phyloP scores from a whole-genome alignment of 1,140 invertebrate genomes.

The Liolophura sinensis region DNA sequence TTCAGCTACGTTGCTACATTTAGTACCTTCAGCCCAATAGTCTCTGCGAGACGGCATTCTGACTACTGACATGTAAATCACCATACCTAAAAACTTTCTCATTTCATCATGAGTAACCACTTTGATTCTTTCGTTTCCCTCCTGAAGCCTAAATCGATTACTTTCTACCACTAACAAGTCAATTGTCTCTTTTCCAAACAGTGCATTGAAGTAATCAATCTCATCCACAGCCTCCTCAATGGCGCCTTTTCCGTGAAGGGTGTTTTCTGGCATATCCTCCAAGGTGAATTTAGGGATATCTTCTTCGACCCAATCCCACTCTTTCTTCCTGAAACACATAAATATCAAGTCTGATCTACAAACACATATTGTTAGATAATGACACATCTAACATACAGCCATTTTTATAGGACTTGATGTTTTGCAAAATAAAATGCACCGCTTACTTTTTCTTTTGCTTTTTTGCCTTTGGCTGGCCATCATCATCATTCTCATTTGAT shows the following conservation, averaged over 20 bases:
- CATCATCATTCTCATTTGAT: neutral
- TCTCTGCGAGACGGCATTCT: too few species aligned
- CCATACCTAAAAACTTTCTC: too few species aligned
- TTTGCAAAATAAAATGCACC: too few species aligned
- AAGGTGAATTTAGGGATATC: neutral
- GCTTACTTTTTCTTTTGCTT: neutral
- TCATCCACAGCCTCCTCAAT: neutral
- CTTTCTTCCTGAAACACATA: neutral
- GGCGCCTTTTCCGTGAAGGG: neutral
- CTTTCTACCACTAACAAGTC: neutral
- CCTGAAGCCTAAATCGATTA: conserved; percentile 5
- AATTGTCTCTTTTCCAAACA: neutral
- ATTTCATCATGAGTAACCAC: conserved; percentile 2
- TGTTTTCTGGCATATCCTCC: neutral
- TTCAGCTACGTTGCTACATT: too few species aligned
- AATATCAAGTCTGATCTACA: neutral
- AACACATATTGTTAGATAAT: neutral
- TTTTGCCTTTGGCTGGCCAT: neutral
- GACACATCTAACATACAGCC: neutral
- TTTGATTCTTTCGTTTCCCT: neutral
- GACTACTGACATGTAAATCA: too few species aligned
- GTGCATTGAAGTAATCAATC: neutral
- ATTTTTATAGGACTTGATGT: neutral
- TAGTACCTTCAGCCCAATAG: too few species aligned
- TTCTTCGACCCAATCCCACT: neutral